phyloP scores from a whole-genome alignment of 2,888 invertebrate genomes.

The Chalcosyrphus nemorum region DNA sequence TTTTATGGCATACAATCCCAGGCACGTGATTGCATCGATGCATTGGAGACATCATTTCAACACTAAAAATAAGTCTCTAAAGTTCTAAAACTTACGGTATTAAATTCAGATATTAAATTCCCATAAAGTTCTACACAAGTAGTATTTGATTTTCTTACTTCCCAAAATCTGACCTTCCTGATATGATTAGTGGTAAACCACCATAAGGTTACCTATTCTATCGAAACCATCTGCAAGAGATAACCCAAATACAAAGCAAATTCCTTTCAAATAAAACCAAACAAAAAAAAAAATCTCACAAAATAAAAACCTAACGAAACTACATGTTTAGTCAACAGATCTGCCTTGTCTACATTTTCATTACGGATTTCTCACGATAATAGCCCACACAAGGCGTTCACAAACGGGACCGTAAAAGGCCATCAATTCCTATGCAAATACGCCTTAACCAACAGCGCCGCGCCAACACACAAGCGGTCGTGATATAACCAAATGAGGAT shows the following conservation, averaged over 20 bases:
- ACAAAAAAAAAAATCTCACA: neutral
- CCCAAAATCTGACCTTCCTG: neutral
- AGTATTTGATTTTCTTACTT: neutral
- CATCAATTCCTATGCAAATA: conserved; percentile 60
- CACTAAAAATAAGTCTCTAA: too few species aligned
- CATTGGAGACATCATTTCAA: too few species aligned
- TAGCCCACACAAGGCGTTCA: conserved; percentile 31
- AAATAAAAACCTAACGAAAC: conserved; percentile 8
- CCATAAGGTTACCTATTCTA: neutral
- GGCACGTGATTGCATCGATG: too few species aligned
- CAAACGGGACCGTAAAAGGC: conserved; percentile 33
- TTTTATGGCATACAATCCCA: too few species aligned
- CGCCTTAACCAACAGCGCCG: neutral
- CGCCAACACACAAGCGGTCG: conserved; percentile 4
- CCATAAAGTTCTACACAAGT: neutral
- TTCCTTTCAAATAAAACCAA: neutral
- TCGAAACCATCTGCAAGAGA: neutral
- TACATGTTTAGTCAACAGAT: conserved; percentile 36
- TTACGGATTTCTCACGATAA: conserved; percentile 32
- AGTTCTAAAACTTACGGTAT: neutral
- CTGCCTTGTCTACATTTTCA: conserved; percentile 41
- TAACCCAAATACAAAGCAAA: conserved; percentile 5
- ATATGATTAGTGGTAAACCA: neutral
- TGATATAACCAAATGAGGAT: conserved; percentile 39
- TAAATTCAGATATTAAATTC: neutral